Evolutionary conservation across 2,888 invertebrate genomes (phyloP).

Genomic region (Euphydryas editha): DNA sequence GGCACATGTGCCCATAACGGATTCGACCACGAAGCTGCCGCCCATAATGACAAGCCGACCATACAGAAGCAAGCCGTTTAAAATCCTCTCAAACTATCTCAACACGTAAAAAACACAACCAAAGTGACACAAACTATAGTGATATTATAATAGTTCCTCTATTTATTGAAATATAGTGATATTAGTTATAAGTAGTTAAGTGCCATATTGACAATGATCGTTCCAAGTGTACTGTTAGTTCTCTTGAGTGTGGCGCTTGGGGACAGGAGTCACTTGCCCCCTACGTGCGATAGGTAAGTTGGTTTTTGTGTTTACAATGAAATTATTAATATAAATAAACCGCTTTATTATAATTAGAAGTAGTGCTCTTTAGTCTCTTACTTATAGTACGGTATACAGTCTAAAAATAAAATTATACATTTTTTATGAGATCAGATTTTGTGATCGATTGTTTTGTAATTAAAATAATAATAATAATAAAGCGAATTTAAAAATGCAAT

Average conservation of each 20-base stretch:
- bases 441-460: no score
- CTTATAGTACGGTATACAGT: no score
- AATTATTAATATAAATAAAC: background rate
- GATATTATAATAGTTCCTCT: slow-evolving; percentile 53
- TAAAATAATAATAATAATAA: no score
- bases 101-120: slow-evolving; percentile 66
- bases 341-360: no score
- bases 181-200: slow-evolving; percentile 69
- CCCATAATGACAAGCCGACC: slow-evolving; percentile 68
- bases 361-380: no score
- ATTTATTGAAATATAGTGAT: slow-evolving; percentile 63
- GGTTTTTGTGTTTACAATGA: slow-evolving; percentile 5
- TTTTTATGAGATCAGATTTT: no score
- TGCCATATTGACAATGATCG: slow-evolving; percentile 63
- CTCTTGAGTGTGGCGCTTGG: slow-evolving; percentile 56
- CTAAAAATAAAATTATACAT: no score
- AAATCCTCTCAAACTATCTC: slow-evolving; percentile 67
- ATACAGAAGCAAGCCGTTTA: slow-evolving; percentile 68
- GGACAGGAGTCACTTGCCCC: slow-evolving; percentile 74
- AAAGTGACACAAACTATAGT: slow-evolving; percentile 48
- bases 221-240: slow-evolving; percentile 59
- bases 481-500: no score
- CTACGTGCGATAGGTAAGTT: slow-evolving; percentile 83
- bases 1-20: slow-evolving; percentile 55
- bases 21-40: slow-evolving; percentile 51